phyloP scores from a whole-genome alignment of 2,888 invertebrate genomes.

The Morinoia aosen region DNA sequence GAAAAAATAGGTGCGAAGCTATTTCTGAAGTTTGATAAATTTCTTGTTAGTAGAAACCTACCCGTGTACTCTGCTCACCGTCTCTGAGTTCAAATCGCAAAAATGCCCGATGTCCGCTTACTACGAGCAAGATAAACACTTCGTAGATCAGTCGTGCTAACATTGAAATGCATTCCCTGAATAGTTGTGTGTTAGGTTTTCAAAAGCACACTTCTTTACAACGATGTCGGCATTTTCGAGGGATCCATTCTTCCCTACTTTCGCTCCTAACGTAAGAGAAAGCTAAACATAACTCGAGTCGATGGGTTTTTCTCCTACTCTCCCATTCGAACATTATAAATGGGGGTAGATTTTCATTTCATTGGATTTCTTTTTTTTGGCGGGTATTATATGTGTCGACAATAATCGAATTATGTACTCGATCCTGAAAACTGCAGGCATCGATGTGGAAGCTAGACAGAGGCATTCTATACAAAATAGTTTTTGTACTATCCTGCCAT shows the following conservation, averaged over 20 bases:
- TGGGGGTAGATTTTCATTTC: too few relatives aligned
- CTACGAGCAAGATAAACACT: not conserved
- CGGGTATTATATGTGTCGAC: too few relatives aligned
- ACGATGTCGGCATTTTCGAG: not conserved
- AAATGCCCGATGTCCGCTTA: not conserved
- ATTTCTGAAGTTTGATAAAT: not conserved
- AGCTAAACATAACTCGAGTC: too few relatives aligned
- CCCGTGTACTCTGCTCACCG: not conserved
- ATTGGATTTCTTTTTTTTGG: too few relatives aligned
- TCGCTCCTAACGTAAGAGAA: too few relatives aligned
- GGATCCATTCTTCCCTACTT: not conserved
- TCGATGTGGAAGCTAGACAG: too few relatives aligned
- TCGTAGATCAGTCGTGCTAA: not conserved
- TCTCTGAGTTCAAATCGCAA: not conserved
- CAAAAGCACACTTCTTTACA: not conserved
- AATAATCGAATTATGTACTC: too few relatives aligned
- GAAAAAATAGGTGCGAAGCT: not conserved
- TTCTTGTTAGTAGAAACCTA: not conserved
- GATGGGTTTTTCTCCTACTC: too few relatives aligned
- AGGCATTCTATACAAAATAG: too few relatives aligned
- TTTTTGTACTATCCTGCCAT: too few relatives aligned
- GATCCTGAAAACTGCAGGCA: too few relatives aligned
- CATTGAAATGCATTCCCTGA: not conserved
- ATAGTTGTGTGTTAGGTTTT: not conserved
- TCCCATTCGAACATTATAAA: too few relatives aligned